Conservation (phyloP, 2,113 vertebrate genomes). For the Chaetodon trifascialis region DNA sequence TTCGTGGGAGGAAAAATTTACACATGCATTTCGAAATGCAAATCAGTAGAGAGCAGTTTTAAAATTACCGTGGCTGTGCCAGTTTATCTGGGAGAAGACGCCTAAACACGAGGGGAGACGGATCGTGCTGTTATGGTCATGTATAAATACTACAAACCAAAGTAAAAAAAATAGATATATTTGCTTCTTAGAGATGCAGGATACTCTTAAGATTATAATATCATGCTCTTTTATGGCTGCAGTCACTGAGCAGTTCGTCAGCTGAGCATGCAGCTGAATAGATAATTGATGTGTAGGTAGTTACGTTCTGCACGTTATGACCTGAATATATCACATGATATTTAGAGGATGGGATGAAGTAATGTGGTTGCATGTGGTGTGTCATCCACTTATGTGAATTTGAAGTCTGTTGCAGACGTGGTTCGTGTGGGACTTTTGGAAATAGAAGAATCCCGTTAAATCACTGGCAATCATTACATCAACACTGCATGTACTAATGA, state of each 20-base stretch:
- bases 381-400: background rate
- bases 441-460: conserved; percentile 8
- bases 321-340: conserved; percentile 55
- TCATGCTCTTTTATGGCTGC: background rate
- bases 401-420: background rate
- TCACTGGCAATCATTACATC: conserved; percentile 14
- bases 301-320: conserved; percentile 30
- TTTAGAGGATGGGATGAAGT: conserved; percentile 34
- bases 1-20: background rate
- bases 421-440: background rate
- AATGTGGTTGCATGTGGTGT: conserved; percentile 14
- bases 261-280: background rate
- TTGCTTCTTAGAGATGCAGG: background rate
- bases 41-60: background rate
- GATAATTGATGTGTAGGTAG: conserved; percentile 39
- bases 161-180: background rate
- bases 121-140: conserved; percentile 14
- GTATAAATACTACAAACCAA: background rate
- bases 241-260: conserved; percentile 15
- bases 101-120: background rate
- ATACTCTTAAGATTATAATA: background rate
- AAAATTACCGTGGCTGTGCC: background rate
- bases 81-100: background rate
- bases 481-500: background rate
- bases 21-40: conserved; percentile 17